Percentiles rank a stretch among this genome's conserved stretches.
Conservation (phyloP, 92 coral and sea anemone species). For the Palythoa caribaeorum region DNA sequence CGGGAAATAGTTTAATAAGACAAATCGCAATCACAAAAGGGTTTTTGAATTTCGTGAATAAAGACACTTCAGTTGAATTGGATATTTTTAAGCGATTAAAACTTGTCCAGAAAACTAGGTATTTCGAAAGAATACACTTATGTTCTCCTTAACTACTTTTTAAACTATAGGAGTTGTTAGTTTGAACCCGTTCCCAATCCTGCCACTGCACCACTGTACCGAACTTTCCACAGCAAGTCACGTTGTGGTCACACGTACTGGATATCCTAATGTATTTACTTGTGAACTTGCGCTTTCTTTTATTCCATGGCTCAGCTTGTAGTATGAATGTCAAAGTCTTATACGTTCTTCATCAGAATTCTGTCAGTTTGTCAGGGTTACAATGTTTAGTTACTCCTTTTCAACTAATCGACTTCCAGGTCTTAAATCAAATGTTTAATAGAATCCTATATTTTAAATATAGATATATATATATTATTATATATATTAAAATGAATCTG, state of each 20-base stretch:
- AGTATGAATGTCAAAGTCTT: not conserved
- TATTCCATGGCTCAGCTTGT: no score
- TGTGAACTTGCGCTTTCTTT: no score
- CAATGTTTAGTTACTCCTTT: not conserved
- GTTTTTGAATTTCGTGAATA: not conserved
- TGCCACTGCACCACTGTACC: not conserved
- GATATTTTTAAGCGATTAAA: not conserved
- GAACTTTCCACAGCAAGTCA: no score
- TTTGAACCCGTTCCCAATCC: not conserved
- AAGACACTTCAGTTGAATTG: not conserved
- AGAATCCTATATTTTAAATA: constrained; percentile 11
- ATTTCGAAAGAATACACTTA: not conserved
- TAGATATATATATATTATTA: no score
- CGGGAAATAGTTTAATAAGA: not conserved
- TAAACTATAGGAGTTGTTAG: not conserved
- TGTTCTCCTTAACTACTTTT: not conserved
- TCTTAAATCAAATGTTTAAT: not conserved
- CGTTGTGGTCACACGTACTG: no score
- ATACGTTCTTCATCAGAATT: not conserved
- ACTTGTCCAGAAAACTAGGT: not conserved
- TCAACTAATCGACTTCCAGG: not conserved
- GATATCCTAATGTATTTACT: no score
- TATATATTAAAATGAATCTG: not conserved
- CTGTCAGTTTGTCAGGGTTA: not conserved
- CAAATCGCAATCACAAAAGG: not conserved